Evolutionary conservation across 2,797 vertebrate genomes (phyloP).

Genomic region (Luscinia luscinia): DNA sequence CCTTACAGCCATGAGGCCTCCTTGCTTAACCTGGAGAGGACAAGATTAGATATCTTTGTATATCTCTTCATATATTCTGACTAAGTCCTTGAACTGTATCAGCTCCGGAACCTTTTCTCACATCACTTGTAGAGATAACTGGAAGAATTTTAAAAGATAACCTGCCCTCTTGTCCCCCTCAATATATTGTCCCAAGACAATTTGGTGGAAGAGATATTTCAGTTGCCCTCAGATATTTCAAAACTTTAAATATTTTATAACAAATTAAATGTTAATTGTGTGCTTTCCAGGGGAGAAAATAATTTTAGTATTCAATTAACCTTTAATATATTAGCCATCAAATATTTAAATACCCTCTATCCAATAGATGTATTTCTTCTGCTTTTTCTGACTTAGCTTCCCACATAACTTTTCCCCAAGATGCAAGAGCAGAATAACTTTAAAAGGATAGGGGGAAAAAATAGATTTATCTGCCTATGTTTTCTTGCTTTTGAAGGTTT

Average conservation of each 20-base stretch:
- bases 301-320: constrained; percentile 80
- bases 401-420: background rate
- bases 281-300: constrained; percentile 78
- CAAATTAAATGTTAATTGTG: constrained; percentile 84
- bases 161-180: constrained; percentile 72
- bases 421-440: background rate
- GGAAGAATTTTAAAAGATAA: constrained; percentile 51
- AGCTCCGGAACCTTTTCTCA: constrained; percentile 1
- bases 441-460: background rate
- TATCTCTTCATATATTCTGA: background rate
- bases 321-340: constrained; percentile 84
- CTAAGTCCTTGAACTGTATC: background rate
- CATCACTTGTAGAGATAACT: constrained; percentile 2
- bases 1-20: background rate
- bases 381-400: constrained; percentile 15
- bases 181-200: constrained; percentile 64
- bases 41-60: background rate
- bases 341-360: constrained; percentile 80
- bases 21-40: background rate
- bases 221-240: constrained; percentile 78
- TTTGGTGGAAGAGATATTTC: constrained; percentile 72
- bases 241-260: constrained; percentile 84
- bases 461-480: background rate
- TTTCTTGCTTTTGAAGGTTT: constrained; percentile 15
- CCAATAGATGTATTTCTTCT: constrained; percentile 65